A percentile compares a stretch with the other conserved stretches of the same genome.
phyloP scores from a whole-genome alignment of 2,797 vertebrate genomes.

The Neopelma chrysocephalum region DNA sequence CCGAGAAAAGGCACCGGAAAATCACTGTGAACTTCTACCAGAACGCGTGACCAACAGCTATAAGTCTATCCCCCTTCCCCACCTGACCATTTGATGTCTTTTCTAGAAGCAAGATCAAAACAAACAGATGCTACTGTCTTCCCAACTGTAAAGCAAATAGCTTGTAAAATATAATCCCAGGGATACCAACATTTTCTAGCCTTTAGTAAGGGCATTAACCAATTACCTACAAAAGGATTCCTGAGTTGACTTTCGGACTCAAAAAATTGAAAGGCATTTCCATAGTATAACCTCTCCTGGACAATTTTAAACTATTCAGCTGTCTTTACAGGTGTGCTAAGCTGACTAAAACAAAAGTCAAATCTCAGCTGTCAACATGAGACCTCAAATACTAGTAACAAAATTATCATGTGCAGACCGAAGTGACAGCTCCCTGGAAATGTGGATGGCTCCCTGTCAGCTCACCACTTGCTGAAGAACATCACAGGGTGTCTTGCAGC shows the following conservation, averaged over 20 bases:
- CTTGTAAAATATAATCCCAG: background rate
- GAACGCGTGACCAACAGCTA: background rate
- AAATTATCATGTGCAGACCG: background rate
- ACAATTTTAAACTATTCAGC: background rate
- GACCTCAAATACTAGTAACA: background rate
- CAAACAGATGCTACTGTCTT: background rate
- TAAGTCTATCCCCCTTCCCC: background rate
- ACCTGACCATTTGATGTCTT: background rate
- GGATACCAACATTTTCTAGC: background rate
- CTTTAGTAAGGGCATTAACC: background rate
- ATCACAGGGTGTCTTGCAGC: background rate
- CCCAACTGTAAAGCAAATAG: background rate
- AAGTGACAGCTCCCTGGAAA: background rate
- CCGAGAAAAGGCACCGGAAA: background rate
- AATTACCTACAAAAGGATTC: background rate
- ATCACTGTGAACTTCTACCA: background rate
- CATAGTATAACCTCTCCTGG: background rate
- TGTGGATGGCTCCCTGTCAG: background rate
- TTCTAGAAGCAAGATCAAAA: background rate
- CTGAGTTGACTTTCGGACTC: slow-evolving; percentile 18
- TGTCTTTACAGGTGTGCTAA: background rate
- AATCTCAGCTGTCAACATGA: background rate
- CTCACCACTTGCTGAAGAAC: background rate
- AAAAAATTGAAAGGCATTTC: background rate
- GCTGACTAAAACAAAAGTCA: background rate